Conservation (phyloP, 2,888 invertebrate genomes). For the Acronicta aceris region DNA sequence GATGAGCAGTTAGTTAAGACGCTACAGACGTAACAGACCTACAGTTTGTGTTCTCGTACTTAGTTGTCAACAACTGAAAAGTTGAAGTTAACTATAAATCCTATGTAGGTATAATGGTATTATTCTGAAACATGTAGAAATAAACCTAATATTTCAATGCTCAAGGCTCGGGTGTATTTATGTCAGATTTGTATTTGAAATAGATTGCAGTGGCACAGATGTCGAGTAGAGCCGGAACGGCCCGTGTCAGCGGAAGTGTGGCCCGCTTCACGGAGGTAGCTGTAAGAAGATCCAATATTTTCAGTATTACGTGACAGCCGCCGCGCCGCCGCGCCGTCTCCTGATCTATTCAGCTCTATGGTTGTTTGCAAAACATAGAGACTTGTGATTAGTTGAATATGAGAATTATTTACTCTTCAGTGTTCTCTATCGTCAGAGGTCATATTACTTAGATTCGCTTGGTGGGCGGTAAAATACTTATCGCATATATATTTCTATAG, state of each 20-base stretch:
- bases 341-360: background rate
- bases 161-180: slow-evolving; percentile 10
- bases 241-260: slow-evolving; percentile 37
- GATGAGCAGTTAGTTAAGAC: slow-evolving; percentile 27
- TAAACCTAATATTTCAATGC: no score
- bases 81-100: background rate
- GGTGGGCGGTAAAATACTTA: no score
- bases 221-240: slow-evolving; percentile 3
- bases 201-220: slow-evolving; percentile 32
- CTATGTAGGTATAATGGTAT: background rate
- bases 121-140: slow-evolving; percentile 9
- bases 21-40: no score
- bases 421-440: no score
- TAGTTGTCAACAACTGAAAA: background rate
- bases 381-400: background rate
- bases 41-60: slow-evolving; percentile 6
- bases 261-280: slow-evolving; percentile 10
- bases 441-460: no score
- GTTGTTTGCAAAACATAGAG: slow-evolving; percentile 7
- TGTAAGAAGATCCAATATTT: slow-evolving; percentile 4
- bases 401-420: no score
- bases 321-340: background rate
- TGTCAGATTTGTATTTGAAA: slow-evolving; percentile 45
- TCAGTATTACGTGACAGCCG: slow-evolving; percentile 3
- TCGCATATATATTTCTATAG: no score